Evolutionary conservation across 2,797 vertebrate species (phyloP), one percentile per base, ranked within the genome.

Genomic region (Ctenopoma kingsleyae): DNA sequence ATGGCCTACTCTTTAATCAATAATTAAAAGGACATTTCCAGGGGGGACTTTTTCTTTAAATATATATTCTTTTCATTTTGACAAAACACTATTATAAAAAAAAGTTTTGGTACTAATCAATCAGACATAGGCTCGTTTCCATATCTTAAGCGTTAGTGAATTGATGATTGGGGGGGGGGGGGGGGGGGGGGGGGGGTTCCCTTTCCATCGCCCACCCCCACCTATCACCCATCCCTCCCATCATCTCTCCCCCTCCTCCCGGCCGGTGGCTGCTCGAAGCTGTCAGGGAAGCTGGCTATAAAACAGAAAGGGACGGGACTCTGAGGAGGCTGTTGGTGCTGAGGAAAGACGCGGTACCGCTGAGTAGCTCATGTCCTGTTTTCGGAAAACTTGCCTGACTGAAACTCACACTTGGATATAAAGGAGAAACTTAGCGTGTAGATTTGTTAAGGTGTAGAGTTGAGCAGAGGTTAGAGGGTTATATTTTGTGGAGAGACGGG

Each of bases 231-330:
- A 59, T 41, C 74, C 64, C 80, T 52, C 68, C 74, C 74, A 67
- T 47, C 72, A 50, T 6, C 48, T 1, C 35, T 2, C 23, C 46
- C 22, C 43, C 86, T 71, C 80, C 81, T 82, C 87, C 82, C 76
- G 49, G 52, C 70, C 80, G 60, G 85, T 85, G 84, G 80, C 89
- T 80, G 76, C 81, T 80, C 49, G 60, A 54, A 78, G 84, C 87
- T 92, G 91, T 92, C 91, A 87, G 87, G 78, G 71, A 12, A 83
- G 82, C 67, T n/a, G 83, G 51, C 86, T 94, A 95, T 95, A 94
- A 94, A 94, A 61, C 77, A 74, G 81, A 80, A 63, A 67, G 88
- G 67, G 77, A 76, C 83, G 74, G 74, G 60, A 58, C 80, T 57
- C 23, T 3, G 58, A 54, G 61, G 70, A 86, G 67, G 70, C 62